A percentile compares a stretch with the other conserved stretches of the same genome.
phyloP scores from a whole-genome alignment of 2,888 invertebrate genomes.

The Pachycephus smyrnensis region DNA sequence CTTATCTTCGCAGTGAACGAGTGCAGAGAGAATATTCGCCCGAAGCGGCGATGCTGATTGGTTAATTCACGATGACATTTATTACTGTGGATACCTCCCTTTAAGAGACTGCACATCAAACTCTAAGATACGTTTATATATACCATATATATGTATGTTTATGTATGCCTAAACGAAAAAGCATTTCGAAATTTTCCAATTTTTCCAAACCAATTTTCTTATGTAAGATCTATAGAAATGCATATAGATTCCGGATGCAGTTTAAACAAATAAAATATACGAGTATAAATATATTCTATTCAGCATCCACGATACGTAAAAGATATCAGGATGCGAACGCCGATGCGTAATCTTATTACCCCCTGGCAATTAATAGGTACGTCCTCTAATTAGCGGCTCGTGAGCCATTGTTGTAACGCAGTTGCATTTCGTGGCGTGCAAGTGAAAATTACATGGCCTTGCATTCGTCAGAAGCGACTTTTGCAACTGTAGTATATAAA shows the following conservation, averaged over 20 bases:
- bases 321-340: not conserved
- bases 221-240: not conserved
- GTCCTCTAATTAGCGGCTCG: not conserved
- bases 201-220: not conserved
- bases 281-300: not conserved
- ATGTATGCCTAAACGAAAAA: not conserved
- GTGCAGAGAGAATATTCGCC: conserved; percentile 7
- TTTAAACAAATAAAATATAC: not conserved
- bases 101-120: not conserved
- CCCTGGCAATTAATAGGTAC: not conserved
- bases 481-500: not conserved
- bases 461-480: not conserved
- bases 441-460: not conserved
- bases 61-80: conserved; percentile 9
- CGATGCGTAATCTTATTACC: not conserved
- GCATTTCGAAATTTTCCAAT: too few species aligned
- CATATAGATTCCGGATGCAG: not conserved
- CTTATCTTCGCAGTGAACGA: not conserved
- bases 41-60: conserved; percentile 9
- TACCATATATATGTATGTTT: too few species aligned
- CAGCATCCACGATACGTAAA: not conserved
- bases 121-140: not conserved
- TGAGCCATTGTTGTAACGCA: not conserved
- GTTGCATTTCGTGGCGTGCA: not conserved
- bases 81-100: not conserved